Evolutionary conservation across 2,888 invertebrate genomes (phyloP), one percentile per base, ranked within the genome.

Genomic region (Acleris literana): DNA sequence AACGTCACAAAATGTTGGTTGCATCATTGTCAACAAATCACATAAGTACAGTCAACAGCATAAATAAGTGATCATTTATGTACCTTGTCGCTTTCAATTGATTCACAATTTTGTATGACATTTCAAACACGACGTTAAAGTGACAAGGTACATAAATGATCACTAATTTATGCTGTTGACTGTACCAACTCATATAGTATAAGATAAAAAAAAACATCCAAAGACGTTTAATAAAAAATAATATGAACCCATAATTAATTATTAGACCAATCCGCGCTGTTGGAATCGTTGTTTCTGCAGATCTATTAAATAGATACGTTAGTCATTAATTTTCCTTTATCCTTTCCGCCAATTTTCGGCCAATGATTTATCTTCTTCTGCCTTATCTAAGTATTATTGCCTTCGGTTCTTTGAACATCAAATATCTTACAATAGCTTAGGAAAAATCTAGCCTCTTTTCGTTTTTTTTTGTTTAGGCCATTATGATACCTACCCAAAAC

Each of bases 361-460:
- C 29, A 64, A 44, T 60, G 60, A 49, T 64, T 59, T 49, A 64
- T 60, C 2, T 49, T 33, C 43, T 55, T 39, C 55, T 55, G n/a
- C 43, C 55, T 16, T 43, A 43, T 39, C 39, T 20, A 55, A 43
- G 18, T 20, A 55, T 55, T 43, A 43, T 55, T 20, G 55, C 20
- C 39, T 43, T 61, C 25, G 53, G 20, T 55, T 55, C 43, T n/a
- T 18, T 43, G 43, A 16, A 43, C n/a, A 43, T 25, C 43, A 20
- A 39, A 43, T 55, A 43, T 43, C 2, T 33, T 13, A 43, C 18
- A n/a, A 53, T 20, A 54, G 33, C 3, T 18, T 18, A 39, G 7
- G 0, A 18, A 33, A 39, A 33, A 43, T 6, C 9, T 7, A 39
- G 16, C n/a, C 46, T 17, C 2, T n/a, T 46, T 44, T 9, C 4